Evolutionary conservation across 2,888 invertebrate genomes (phyloP).

Genomic region (Cheilosia vernalis): DNA sequence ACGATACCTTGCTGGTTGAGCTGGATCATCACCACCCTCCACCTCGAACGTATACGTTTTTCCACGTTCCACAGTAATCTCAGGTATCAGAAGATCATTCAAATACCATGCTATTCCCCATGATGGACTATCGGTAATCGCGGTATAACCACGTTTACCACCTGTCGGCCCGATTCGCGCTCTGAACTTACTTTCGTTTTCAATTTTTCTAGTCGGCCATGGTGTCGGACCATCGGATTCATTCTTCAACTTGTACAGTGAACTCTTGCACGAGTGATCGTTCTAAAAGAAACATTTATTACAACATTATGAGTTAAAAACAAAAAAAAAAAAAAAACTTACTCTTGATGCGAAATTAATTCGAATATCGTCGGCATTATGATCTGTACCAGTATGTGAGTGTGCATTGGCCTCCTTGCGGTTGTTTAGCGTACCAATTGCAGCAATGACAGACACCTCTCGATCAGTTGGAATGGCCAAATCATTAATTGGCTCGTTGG

Average conservation of each 20-base stretch:
- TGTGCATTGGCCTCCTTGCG: slow-evolving; percentile 93
- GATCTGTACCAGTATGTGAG: slow-evolving; percentile 83
- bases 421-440: slow-evolving; percentile 92
- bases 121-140: slow-evolving; percentile 91
- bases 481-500: slow-evolving; percentile 89
- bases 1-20: slow-evolving; percentile 89
- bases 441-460: slow-evolving; percentile 92
- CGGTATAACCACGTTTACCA: slow-evolving; percentile 90
- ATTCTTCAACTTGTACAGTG: slow-evolving; percentile 86
- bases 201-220: slow-evolving; percentile 89
- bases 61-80: slow-evolving; percentile 93
- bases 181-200: slow-evolving; percentile 86
- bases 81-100: slow-evolving; percentile 94
- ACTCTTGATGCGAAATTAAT: slow-evolving; percentile 90
- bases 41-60: slow-evolving; percentile 93
- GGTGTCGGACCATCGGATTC: slow-evolving; percentile 85
- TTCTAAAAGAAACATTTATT: slow-evolving; percentile 82
- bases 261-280: slow-evolving; percentile 89
- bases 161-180: slow-evolving; percentile 94
- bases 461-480: slow-evolving; percentile 87
- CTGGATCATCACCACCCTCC: slow-evolving; percentile 92
- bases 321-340: slow-evolving; percentile 58
- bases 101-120: slow-evolving; percentile 98
- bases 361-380: slow-evolving; percentile 86
- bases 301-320: neutral